Conservation (phyloP, 1,140 invertebrate genomes). For the Pogonomyrmex barbatus region DNA sequence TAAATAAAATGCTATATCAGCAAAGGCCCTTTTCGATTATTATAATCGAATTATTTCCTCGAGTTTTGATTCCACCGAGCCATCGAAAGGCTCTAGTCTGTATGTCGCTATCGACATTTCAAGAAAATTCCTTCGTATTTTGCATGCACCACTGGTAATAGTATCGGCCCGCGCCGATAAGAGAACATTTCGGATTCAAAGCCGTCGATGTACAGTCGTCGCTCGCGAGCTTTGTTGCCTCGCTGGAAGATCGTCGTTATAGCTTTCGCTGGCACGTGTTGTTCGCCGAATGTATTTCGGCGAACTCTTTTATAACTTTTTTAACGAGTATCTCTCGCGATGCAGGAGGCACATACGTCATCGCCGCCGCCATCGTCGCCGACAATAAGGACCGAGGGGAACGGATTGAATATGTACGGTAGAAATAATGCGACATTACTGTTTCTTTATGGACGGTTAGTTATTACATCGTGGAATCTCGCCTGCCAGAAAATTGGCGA, state of each 20-base stretch:
- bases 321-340: conserved; percentile 10
- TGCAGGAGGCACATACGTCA: not conserved
- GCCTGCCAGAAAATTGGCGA: conserved; percentile 47
- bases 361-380: not conserved
- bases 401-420: conserved; percentile 47
- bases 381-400: not conserved
- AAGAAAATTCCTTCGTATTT: not conserved
- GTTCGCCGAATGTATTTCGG: not conserved
- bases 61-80: not conserved
- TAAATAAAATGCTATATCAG: not conserved
- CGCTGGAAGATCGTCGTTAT: conserved; percentile 4
- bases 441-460: conserved; percentile 48
- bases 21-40: not conserved
- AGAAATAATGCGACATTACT: conserved; percentile 32
- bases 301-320: conserved; percentile 19
- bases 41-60: not conserved
- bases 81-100: not conserved
- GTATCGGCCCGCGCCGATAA: conserved; percentile 23
- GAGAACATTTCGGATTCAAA: conserved; percentile 28
- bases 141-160: not conserved
- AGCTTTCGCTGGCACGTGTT: conserved; percentile 13
- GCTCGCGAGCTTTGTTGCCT: conserved; percentile 2
- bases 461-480: conserved; percentile 43
- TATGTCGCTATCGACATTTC: not conserved
- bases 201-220: not conserved